Conservation (phyloP, 2,797 vertebrate genomes). For the Pogoniulus pusillus region DNA sequence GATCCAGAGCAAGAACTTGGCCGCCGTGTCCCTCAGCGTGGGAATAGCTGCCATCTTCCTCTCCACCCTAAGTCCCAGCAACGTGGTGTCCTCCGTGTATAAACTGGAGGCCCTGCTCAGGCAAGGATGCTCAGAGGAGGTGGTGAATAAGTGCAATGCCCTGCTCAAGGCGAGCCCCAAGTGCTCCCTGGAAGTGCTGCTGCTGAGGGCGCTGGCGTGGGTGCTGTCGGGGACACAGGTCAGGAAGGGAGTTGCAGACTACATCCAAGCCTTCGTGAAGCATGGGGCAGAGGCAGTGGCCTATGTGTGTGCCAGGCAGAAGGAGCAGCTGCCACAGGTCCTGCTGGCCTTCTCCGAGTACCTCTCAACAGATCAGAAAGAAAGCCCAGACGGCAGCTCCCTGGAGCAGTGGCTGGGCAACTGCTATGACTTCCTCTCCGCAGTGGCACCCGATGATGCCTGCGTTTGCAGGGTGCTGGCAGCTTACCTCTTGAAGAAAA, state of each 20-base stretch:
- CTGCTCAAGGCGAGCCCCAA: slow-evolving; percentile 71
- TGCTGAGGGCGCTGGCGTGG: slow-evolving; percentile 85
- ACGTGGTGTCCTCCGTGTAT: slow-evolving; percentile 79
- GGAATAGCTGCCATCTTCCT: slow-evolving; percentile 85
- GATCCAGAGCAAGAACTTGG: slow-evolving; percentile 67
- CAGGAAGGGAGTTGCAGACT: slow-evolving; percentile 76
- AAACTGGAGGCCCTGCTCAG: slow-evolving; percentile 85
- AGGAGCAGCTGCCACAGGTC: slow-evolving; percentile 79
- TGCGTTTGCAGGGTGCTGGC: slow-evolving; percentile 75
- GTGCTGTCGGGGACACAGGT: slow-evolving; percentile 75
- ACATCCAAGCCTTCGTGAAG: slow-evolving; percentile 80
- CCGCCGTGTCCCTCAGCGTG: slow-evolving; percentile 74
- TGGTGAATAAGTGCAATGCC: slow-evolving; percentile 75
- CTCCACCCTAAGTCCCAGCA: slow-evolving; percentile 83
- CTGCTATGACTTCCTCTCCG: slow-evolving; percentile 77
- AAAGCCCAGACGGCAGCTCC: neutral
- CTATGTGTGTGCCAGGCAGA: slow-evolving; percentile 81
- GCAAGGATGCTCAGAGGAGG: slow-evolving; percentile 76
- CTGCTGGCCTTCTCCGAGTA: slow-evolving; percentile 73
- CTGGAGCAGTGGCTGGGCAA: slow-evolving; percentile 18
- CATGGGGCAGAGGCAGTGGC: slow-evolving; percentile 68
- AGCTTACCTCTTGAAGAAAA: slow-evolving; percentile 73
- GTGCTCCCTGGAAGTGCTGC: slow-evolving; percentile 69
- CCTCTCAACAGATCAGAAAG: neutral
- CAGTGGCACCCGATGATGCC: slow-evolving; percentile 74